These are phyloP conservation scores for Lithophane ornitopus DNA, from an alignment of 2,888 invertebrate genomes.

Conservation along the genomic window DNA sequence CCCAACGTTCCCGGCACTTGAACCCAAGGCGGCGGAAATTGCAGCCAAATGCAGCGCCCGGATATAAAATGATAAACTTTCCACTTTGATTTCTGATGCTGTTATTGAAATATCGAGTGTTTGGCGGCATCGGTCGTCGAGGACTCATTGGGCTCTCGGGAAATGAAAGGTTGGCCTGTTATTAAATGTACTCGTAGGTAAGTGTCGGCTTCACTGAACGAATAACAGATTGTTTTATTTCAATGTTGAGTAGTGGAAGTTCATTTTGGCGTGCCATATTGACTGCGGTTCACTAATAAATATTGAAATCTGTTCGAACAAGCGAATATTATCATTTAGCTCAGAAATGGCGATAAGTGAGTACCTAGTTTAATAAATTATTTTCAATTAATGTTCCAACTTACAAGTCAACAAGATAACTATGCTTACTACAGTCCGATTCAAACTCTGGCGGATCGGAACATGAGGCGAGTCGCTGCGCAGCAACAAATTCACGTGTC, in stretches of 20 bases:
- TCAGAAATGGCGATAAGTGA: no score
- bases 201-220: constrained; percentile 4
- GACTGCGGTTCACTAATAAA: neutral
- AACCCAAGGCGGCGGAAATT: constrained; percentile 63
- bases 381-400: no score
- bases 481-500: no score
- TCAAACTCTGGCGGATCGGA: no score
- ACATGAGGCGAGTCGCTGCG: no score
- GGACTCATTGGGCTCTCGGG: constrained; percentile 13
- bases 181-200: constrained; percentile 7
- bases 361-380: no score
- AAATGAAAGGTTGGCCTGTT: constrained; percentile 28
- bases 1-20: constrained; percentile 37
- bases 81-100: constrained; percentile 53
- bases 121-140: constrained; percentile 9
- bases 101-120: constrained; percentile 59
- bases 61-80: constrained; percentile 68
- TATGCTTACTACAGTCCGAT: no score
- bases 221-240: constrained; percentile 11
- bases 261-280: neutral
- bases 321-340: neutral
- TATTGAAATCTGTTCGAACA: neutral
- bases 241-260: neutral
- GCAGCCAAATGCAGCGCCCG: constrained; percentile 64
- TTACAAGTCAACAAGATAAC: no score